Percentiles rank a stretch among this genome's conserved stretches.
phyloP scores from a whole-genome alignment of 2,113 vertebrate species.

The Gadus macrocephalus region DNA sequence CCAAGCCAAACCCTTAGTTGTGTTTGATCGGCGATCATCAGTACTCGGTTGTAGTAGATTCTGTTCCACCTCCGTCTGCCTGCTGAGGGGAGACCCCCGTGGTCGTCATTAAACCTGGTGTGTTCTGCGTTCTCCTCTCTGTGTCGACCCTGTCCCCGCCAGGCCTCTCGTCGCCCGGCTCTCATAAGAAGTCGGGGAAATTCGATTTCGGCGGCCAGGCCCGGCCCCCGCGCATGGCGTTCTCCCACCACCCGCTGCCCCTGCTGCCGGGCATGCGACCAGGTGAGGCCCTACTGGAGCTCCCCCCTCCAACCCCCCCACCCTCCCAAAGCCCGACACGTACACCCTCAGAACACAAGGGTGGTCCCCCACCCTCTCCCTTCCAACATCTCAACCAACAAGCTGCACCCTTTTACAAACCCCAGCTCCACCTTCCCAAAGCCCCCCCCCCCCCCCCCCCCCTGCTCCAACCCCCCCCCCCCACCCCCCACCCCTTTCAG shows the following conservation, averaged over 20 bases:
- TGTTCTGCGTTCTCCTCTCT: slow-evolving; percentile 70
- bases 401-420: no score
- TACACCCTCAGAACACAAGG: background rate
- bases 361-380: background rate
- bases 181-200: slow-evolving; percentile 93
- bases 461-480: background rate
- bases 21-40: slow-evolving; percentile 38
- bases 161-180: slow-evolving; percentile 89
- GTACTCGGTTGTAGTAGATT: slow-evolving; percentile 38
- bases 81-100: slow-evolving; percentile 35
- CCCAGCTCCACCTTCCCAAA: no score
- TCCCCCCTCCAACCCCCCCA: no score
- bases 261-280: slow-evolving; percentile 91
- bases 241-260: slow-evolving; percentile 90
- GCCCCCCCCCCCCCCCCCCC: background rate
- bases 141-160: slow-evolving; percentile 81
- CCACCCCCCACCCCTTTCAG: no score
- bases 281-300: slow-evolving; percentile 75
- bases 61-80: no score
- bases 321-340: no score
- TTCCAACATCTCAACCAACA: no score
- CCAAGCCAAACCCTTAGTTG: slow-evolving; percentile 52
- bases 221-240: slow-evolving; percentile 88
- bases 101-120: slow-evolving; percentile 76
- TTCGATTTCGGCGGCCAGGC: slow-evolving; percentile 88